Percentiles rank a stretch among this genome's conserved stretches.
Conservation (phyloP, 1,140 invertebrate genomes). For the Geopemphigus sp. region DNA sequence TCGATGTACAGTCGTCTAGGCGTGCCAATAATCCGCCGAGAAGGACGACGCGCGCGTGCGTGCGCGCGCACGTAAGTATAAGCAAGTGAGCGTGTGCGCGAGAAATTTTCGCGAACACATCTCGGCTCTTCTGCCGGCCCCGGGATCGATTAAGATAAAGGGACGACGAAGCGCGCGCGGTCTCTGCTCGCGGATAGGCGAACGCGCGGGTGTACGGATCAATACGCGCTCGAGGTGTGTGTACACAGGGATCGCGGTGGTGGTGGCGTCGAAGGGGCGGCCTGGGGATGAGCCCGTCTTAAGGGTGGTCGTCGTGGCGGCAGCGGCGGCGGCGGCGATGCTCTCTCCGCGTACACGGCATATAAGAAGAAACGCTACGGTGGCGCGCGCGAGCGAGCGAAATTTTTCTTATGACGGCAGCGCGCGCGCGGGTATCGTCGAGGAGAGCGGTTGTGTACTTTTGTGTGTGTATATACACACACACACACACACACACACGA, state of each 20-base stretch:
- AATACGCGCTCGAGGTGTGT: conserved; percentile 4
- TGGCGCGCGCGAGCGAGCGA: background rate
- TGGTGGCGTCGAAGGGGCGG: background rate
- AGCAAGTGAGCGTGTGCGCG: too few relatives aligned
- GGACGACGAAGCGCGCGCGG: background rate
- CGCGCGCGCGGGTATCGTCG: background rate
- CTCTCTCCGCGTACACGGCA: background rate
- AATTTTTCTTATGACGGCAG: conserved; percentile 38
- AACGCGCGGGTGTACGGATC: conserved; percentile 1
- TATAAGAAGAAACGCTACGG: conserved; percentile 33
- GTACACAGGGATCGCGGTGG: background rate
- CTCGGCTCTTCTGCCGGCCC: conserved; percentile 8
- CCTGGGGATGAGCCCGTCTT: conserved; percentile 38
- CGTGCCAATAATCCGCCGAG: too few relatives aligned
- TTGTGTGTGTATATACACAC: too few relatives aligned
- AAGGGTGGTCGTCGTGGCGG: conserved; percentile 18
- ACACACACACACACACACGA: too few relatives aligned
- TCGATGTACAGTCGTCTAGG: too few relatives aligned
- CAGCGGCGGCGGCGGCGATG: background rate
- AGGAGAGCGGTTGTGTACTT: too few relatives aligned
- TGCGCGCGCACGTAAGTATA: too few relatives aligned
- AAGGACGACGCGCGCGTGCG: too few relatives aligned
- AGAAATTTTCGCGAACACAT: conserved; percentile 12
- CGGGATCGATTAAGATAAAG: conserved; percentile 29
- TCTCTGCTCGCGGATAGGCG: too few relatives aligned